Base-by-base conservation (phyloP, 2,113 vertebrate genomes). In the Forbesichthys agassizii region DNA sequence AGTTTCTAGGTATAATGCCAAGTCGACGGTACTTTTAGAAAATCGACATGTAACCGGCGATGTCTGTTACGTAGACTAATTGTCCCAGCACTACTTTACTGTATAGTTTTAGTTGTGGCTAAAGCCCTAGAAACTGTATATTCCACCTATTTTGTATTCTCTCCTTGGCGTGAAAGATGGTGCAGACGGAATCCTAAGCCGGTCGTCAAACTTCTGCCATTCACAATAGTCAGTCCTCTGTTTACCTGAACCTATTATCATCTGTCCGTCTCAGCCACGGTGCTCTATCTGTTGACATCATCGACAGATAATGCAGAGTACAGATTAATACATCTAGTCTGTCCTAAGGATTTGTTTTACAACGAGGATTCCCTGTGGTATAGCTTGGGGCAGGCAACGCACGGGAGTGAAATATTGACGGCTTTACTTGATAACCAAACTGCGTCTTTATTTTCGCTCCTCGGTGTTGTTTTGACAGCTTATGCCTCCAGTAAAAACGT, bases 401-500 rank as follows among this genome's bases (percentile, higher is more conserved):
- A 77, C 78, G 69, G 51, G 61, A 11, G 62, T 83, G 76, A 86
- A 78, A 80, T 86, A 80, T 64, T 46, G 66, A 75, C 77, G 11
- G 18, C 42, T 75, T 51, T 64, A 10, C 18, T 51, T 68, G 77
- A 83, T 76, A 68, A 78, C 66, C 42, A 68, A 60, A 78, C 73
- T 65, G 67, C 60, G 74, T 65, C 33, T 84, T 81, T 79, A 75
- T 85, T 71, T 75, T 64, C 9, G 60, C 75, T 56, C 66, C 65
- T 47, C 36, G 16, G 55, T 66, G 4, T 11, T 33, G 48, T 48
- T 53, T 48, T 79, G 81, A 82, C 83, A 84, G 72, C 86, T 77
- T 74, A 54, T 52, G 33, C 61, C 57, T 33, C 73, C 77, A 75
- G 79, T 85, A 75, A 86, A 88, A 86, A 75, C 78, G 71, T 66